A percentile compares a stretch with the other conserved stretches of the same genome.
These are phyloP conservation scores for Rhagoletis zephyria DNA, from an alignment of 1,140 invertebrate species.

Conservation along the genomic window DNA sequence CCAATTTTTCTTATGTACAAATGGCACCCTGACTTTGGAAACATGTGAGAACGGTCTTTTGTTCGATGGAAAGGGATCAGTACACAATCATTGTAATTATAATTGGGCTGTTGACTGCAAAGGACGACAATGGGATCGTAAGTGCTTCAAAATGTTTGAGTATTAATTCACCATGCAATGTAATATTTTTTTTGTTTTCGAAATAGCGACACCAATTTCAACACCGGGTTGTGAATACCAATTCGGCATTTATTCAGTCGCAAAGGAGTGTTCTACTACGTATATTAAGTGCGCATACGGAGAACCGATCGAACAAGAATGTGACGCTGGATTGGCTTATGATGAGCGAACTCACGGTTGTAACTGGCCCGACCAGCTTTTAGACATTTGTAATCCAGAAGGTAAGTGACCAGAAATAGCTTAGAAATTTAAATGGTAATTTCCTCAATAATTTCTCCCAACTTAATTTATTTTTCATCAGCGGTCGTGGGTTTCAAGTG, in stretches of 20 bases:
- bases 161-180: too few species aligned
- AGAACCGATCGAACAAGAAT: conserved; percentile 83
- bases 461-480: conserved; percentile 65
- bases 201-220: conserved; percentile 83
- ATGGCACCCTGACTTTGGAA: conserved; percentile 90
- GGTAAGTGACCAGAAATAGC: conserved; percentile 74
- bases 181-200: neutral
- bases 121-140: conserved; percentile 86
- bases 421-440: neutral
- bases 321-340: conserved; percentile 89
- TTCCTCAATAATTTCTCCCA: neutral
- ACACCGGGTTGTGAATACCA: conserved; percentile 88
- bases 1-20: conserved; percentile 91
- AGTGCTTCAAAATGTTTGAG: conserved; percentile 70
- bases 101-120: conserved; percentile 92
- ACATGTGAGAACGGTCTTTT: conserved; percentile 92
- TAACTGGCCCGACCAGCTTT: conserved; percentile 92
- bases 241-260: conserved; percentile 89
- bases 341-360: conserved; percentile 90
- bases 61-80: conserved; percentile 89
- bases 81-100: conserved; percentile 94
- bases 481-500: conserved; percentile 88
- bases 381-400: conserved; percentile 90
- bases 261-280: conserved; percentile 84
- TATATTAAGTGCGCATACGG: conserved; percentile 91